phyloP scores from a whole-genome alignment of 2,888 invertebrate genomes.

The Sturmia bella region DNA sequence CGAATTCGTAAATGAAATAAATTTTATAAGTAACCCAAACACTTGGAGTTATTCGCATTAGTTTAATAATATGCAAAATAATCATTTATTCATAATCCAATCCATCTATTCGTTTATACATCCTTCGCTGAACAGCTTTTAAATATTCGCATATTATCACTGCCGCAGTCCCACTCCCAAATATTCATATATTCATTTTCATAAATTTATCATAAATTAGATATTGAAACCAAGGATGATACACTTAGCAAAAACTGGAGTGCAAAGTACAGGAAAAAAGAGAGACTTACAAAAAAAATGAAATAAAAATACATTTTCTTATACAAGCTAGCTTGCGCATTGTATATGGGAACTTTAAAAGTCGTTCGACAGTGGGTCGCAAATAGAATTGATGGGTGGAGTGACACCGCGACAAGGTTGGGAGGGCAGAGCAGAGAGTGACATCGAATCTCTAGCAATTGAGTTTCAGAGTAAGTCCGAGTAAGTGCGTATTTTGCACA shows the following conservation, averaged over 20 bases:
- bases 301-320: neutral
- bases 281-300: neutral
- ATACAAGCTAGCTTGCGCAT: too few relatives aligned
- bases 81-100: constrained; percentile 77
- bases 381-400: too few relatives aligned
- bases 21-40: constrained; percentile 28
- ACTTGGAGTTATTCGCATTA: constrained; percentile 46
- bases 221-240: constrained; percentile 47
- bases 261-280: neutral
- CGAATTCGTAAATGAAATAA: constrained; percentile 42
- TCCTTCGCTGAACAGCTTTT: neutral
- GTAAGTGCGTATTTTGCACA: too few relatives aligned
- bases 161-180: constrained; percentile 28
- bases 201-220: constrained; percentile 79
- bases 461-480: too few relatives aligned
- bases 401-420: too few relatives aligned
- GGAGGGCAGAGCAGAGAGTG: too few relatives aligned
- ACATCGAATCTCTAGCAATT: too few relatives aligned
- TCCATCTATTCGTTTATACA: constrained; percentile 32
- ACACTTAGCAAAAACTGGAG: constrained; percentile 3
- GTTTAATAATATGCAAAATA: constrained; percentile 65
- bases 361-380: too few relatives aligned
- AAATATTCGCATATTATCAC: neutral
- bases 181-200: constrained; percentile 81
- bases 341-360: too few relatives aligned